Evolutionary conservation across 2,888 invertebrate species (phyloP).

Genomic region (Synergus itoensis): DNA sequence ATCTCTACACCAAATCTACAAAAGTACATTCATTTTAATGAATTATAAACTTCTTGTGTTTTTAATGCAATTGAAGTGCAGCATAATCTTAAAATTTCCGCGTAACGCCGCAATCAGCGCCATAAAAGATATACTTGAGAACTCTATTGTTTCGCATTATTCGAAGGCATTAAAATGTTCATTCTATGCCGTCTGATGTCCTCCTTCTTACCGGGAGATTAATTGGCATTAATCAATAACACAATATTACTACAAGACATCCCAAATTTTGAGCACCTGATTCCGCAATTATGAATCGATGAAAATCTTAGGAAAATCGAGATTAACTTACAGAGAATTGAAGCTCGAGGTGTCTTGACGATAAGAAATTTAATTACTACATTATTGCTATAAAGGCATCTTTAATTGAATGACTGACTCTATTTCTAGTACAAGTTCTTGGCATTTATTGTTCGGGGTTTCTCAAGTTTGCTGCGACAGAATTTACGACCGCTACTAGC

Average conservation of each 20-base stretch:
- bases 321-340: neutral
- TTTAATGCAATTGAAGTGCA: too few species aligned
- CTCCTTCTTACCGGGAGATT: too few species aligned
- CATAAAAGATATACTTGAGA: too few species aligned
- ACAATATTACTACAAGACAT: neutral
- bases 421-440: conserved; percentile 26
- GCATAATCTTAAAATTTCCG: too few species aligned
- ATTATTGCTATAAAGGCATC: neutral
- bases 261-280: neutral
- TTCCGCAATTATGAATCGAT: too few species aligned
- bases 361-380: neutral
- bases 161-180: too few species aligned
- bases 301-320: neutral
- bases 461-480: conserved; percentile 22
- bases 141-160: too few species aligned
- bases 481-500: conserved; percentile 21
- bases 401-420: conserved; percentile 24
- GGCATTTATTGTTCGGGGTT: conserved; percentile 9
- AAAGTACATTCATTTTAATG: too few species aligned
- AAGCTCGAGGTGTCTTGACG: neutral
- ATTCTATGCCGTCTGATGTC: too few species aligned
- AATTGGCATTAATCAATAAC: neutral
- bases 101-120: too few species aligned
- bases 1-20: too few species aligned
- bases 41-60: too few species aligned